Conservation (phyloP, 2,113 vertebrate genomes). For the Megatriorchis doriae region DNA sequence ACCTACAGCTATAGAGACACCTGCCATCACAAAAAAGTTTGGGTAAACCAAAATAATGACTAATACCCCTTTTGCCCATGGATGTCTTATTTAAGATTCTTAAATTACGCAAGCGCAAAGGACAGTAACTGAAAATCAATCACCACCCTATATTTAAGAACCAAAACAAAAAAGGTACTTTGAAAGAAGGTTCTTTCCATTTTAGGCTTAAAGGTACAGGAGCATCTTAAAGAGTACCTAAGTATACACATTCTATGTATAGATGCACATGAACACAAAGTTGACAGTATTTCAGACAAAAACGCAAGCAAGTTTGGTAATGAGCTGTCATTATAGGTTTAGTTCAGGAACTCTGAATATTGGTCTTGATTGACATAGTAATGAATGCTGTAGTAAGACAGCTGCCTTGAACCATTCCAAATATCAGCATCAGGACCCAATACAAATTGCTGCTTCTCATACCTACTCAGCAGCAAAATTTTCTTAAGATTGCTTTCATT, state of each 20-base stretch:
- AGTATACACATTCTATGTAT: rapidly evolving
- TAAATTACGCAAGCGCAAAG: neutral
- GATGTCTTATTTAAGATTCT: neutral
- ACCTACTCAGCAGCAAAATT: neutral
- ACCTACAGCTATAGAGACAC: neutral
- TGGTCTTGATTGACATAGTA: neutral
- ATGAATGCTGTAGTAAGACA: rapidly evolving
- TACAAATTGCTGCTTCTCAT: neutral
- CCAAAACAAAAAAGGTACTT: neutral
- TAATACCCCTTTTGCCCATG: neutral
- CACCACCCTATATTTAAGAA: neutral
- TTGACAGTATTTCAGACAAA: neutral
- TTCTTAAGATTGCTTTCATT: neutral
- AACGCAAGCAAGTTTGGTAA: neutral
- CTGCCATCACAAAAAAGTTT: neutral
- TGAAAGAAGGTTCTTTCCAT: neutral
- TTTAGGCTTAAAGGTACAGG: neutral
- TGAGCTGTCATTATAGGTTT: neutral
- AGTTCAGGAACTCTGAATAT: neutral
- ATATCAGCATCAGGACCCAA: neutral
- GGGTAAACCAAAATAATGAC: neutral
- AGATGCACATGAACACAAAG: neutral
- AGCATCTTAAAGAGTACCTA: neutral
- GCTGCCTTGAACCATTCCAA: neutral
- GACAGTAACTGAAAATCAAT: neutral